Percentiles rank a stretch among this genome's conserved stretches.
Conservation (phyloP, 2,888 invertebrate genomes). For the Conops quadrifasciatus region DNA sequence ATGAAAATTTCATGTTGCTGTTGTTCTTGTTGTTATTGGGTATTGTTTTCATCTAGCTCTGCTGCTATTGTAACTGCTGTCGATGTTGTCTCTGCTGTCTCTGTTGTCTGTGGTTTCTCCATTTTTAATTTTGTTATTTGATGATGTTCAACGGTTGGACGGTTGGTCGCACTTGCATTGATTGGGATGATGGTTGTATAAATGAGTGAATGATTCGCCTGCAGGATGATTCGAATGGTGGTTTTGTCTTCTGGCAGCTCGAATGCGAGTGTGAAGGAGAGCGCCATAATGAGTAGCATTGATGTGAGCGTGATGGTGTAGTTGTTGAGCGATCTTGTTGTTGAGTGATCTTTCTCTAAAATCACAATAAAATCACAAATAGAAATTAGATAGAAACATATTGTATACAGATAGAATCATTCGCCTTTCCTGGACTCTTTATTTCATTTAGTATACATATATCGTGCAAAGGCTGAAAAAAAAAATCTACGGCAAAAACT, state of each 20-base stretch:
- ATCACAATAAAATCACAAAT: too few species aligned
- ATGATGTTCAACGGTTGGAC: conserved; percentile 44
- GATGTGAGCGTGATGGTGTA: too few species aligned
- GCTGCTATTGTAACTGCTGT: not conserved
- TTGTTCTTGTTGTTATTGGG: conserved; percentile 24
- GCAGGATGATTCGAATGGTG: conserved; percentile 28
- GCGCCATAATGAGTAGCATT: not conserved
- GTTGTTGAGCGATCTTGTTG: too few species aligned
- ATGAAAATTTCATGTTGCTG: conserved; percentile 51
- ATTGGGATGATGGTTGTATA: conserved; percentile 9
- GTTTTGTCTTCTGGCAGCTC: conserved; percentile 15
- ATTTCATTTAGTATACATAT: too few species aligned
- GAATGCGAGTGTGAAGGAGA: conserved; percentile 40
- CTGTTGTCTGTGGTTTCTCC: conserved; percentile 47
- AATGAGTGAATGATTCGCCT: conserved; percentile 29
- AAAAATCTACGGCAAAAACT: too few species aligned
- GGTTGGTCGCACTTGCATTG: conserved; percentile 14
- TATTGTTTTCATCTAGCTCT: conserved; percentile 20
- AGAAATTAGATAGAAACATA: too few species aligned
- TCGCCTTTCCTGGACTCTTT: too few species aligned
- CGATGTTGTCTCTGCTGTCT: conserved; percentile 32
- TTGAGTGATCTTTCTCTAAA: too few species aligned
- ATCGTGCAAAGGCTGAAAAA: too few species aligned
- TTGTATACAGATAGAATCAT: too few species aligned
- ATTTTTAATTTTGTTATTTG: conserved; percentile 62